These are phyloP conservation scores for Limosa lapponica DNA, from an alignment of 2,797 vertebrate genomes.

Conservation along the genomic window DNA sequence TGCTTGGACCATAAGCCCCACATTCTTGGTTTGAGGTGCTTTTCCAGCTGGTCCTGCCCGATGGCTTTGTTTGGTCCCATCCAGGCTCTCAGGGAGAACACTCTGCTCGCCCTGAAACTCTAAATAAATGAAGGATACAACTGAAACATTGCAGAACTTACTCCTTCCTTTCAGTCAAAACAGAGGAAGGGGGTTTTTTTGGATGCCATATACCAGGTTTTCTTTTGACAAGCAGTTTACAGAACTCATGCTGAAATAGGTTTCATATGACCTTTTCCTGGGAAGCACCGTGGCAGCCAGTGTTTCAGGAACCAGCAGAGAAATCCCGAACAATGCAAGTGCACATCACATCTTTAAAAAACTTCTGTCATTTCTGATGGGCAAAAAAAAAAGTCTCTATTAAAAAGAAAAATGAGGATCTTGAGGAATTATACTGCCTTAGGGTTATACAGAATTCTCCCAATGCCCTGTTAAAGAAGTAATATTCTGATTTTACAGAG, in stretches of 20 bases:
- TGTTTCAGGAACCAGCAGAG: not conserved
- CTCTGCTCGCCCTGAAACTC: not conserved
- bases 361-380: not conserved
- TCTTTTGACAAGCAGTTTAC: not conserved
- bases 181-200: not conserved
- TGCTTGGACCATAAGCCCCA: not conserved
- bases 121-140: not conserved
- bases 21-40: not conserved
- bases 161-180: not conserved
- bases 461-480: not conserved
- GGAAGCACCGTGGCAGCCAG: not conserved
- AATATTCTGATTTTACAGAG: not conserved
- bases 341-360: not conserved
- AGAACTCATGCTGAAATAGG: not conserved
- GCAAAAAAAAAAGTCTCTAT: not conserved
- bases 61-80: not conserved
- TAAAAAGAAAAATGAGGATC: not conserved
- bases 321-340: not conserved
- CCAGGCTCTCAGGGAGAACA: fast-evolving
- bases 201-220: not conserved
- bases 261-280: not conserved
- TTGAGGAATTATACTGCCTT: not conserved
- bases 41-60: not conserved
- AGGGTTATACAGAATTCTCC: not conserved
- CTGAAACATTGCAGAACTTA: not conserved